A percentile compares a stretch with the other conserved stretches of the same genome.
These are phyloP conservation scores for Zosterops pallidus DNA, from an alignment of 2,113 vertebrate genomes.

Conservation along the genomic window DNA sequence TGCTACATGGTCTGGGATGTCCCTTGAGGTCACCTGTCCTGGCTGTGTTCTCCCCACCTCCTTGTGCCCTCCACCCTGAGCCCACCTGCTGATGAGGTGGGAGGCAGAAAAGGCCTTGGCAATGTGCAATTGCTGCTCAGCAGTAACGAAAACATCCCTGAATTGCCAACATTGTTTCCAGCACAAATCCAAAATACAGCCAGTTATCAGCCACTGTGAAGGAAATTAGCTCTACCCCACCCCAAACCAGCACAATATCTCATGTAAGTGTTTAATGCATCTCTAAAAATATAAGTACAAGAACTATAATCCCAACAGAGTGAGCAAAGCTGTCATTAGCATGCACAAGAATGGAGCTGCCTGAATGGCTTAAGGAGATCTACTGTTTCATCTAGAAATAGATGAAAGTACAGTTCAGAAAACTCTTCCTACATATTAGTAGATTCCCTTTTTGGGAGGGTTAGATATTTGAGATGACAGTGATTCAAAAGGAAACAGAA, in stretches of 20 bases:
- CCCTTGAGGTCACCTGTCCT: background rate
- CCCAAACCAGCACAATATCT: background rate
- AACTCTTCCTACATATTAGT: background rate
- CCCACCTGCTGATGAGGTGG: background rate
- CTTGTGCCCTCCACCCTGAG: background rate
- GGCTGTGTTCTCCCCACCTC: background rate
- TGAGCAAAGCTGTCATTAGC: background rate
- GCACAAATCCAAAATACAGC: background rate
- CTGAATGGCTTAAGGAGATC: background rate
- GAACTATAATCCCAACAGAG: accelerated
- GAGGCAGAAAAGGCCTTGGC: background rate
- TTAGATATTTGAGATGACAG: background rate
- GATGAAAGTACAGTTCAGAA: background rate
- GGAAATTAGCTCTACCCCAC: background rate
- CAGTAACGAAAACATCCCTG: background rate
- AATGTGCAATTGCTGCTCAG: background rate
- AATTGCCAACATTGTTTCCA: background rate
- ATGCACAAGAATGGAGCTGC: too few species aligned
- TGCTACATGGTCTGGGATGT: background rate
- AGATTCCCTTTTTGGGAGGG: background rate
- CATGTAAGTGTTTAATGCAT: background rate
- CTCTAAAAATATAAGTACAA: background rate
- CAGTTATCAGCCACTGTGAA: background rate
- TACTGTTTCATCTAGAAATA: background rate
- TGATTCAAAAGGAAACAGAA: background rate